These are phyloP conservation scores for Himalopsyche tibetana DNA, from an alignment of 2,888 invertebrate genomes.

Conservation along the genomic window DNA sequence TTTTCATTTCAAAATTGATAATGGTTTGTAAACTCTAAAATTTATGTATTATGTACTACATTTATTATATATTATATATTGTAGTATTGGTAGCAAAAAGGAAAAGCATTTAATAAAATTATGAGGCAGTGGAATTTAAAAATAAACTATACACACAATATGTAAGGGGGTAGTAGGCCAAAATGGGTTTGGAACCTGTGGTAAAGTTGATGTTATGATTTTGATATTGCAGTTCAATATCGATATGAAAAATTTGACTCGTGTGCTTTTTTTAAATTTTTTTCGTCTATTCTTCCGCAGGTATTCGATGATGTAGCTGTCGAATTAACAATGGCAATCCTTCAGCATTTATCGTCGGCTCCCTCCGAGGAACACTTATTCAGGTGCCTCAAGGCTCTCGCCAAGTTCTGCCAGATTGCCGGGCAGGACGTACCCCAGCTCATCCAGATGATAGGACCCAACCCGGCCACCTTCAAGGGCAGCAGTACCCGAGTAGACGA, in stretches of 20 bases:
- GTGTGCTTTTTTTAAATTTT: constrained; percentile 11
- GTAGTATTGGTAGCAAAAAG: too few species aligned
- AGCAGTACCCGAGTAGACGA: constrained; percentile 88
- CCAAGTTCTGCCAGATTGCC: constrained; percentile 85
- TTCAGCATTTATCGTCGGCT: constrained; percentile 90
- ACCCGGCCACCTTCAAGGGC: constrained; percentile 88
- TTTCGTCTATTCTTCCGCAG: constrained; percentile 73
- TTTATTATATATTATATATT: too few species aligned
- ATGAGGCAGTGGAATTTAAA: too few species aligned
- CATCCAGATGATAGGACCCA: constrained; percentile 93
- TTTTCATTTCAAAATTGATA: too few species aligned
- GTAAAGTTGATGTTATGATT: too few species aligned
- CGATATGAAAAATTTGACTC: not conserved
- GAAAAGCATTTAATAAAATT: too few species aligned
- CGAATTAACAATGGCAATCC: constrained; percentile 92
- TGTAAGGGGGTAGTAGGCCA: too few species aligned
- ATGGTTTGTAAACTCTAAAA: too few species aligned
- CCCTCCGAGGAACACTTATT: constrained; percentile 88
- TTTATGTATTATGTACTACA: too few species aligned
- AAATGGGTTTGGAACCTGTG: too few species aligned
- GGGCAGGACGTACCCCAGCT: constrained; percentile 90
- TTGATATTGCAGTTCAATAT: too few species aligned
- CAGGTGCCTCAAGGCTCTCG: constrained; percentile 87
- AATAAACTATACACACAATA: too few species aligned
- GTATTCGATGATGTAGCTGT: constrained; percentile 96